Conservation (phyloP, 2,888 invertebrate genomes). For the Phyllotreta cruciferae region DNA sequence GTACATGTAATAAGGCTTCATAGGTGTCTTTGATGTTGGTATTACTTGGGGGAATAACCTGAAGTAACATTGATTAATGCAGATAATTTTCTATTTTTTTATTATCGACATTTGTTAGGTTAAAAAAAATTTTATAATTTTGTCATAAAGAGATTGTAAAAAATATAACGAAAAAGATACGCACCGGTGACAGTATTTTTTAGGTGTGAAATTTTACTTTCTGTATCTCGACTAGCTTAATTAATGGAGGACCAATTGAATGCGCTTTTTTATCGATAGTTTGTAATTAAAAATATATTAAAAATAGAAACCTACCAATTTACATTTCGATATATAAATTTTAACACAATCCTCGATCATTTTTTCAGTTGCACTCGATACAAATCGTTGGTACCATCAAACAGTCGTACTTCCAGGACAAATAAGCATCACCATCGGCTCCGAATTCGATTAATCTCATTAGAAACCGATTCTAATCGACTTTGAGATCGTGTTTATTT, state of each 20-base stretch:
- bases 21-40: no score
- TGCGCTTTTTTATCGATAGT: no score
- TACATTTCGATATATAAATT: constrained; percentile 25
- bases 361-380: constrained; percentile 87
- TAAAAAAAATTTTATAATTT: no score
- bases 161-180: background rate
- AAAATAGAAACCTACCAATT: no score
- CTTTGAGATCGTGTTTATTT: constrained; percentile 18
- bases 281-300: no score
- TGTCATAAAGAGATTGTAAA: background rate
- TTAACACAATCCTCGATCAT: background rate
- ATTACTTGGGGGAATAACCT: no score
- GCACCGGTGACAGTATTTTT: background rate
- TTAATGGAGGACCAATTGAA: background rate
- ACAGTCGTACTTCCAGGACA: constrained; percentile 86
- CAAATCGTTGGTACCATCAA: constrained; percentile 95
- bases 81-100: no score
- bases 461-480: constrained; percentile 3
- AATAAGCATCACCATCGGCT: constrained; percentile 94
- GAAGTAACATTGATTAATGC: no score
- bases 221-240: background rate
- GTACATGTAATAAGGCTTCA: no score
- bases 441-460: constrained; percentile 83
- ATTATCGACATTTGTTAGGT: no score
- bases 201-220: background rate